Evolutionary conservation across 2,797 vertebrate genomes (phyloP), one percentile per base, ranked within the genome.

Genomic region (Molossus molossus): DNA sequence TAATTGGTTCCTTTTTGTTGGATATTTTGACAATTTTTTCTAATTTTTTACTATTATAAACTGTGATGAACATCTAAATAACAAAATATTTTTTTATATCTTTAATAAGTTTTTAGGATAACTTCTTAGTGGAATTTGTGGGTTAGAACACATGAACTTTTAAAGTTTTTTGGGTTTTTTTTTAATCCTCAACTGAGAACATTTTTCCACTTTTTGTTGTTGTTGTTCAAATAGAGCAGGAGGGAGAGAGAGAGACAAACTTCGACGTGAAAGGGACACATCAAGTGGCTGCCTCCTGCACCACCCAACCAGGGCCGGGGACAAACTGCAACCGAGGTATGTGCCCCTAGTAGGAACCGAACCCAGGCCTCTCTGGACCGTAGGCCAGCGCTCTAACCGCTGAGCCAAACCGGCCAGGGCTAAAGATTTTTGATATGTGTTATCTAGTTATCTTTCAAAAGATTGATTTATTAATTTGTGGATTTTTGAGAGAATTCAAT

Each of bases 91-190:
- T 91, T 92, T 81, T 37, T 84, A 7, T 55, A 70, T 93, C 29
- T 81, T 84, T 87, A 83, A 23, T 90, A 89, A 53, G 2, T 57
- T 87, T 85, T 87, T 88, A 92, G 75, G 40, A 77, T 80, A 88
- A 83, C 64, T 48, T 84, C 67, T 85, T 64, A 50, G 11, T 83
- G 23, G 53, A 82, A 79, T 90, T 72, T 90, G 33, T 92, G 8
- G 45, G 55, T 89, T 85, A 81, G 91, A 77, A 20, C 33, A 65
- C 29, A 69, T 50, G 33, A 91, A 20, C 6, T 84, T 81, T 69
- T 67, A 80, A 64, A 65, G 4, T 3, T 45, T 80, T 87, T 60
- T 87, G 18, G 2, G 33, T 33, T 33, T 33, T 33, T 33, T 33
- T 33, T 33, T 33, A 33, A 33, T 33, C 33, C 33, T 33, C 33